These are phyloP conservation scores for Chaetorhynchus papuensis DNA, from an alignment of 2,113 vertebrate genomes.

Conservation along the genomic window DNA sequence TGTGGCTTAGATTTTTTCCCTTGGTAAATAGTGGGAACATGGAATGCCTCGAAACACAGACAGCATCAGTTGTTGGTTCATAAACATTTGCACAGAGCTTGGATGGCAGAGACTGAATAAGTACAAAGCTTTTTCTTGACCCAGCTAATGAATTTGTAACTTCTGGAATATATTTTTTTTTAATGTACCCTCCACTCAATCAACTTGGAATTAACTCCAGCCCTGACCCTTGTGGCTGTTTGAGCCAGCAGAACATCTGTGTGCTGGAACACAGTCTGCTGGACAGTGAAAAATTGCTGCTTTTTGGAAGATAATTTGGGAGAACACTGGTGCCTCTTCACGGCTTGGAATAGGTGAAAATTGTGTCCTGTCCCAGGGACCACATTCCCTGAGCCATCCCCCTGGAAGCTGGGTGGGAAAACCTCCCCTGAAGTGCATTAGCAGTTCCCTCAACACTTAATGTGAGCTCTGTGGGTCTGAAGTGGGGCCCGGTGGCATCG, in stretches of 20 bases:
- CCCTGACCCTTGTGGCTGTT: neutral
- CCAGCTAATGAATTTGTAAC: neutral
- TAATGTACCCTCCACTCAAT: neutral
- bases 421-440: neutral
- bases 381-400: neutral
- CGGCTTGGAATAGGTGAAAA: neutral
- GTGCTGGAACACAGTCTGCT: neutral
- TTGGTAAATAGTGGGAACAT: neutral
- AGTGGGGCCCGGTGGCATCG: neutral
- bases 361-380: neutral
- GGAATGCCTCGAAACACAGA: neutral
- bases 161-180: neutral
- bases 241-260: neutral
- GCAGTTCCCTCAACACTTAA: neutral
- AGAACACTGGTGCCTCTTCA: neutral
- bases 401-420: neutral
- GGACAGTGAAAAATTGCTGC: neutral
- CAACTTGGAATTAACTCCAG: constrained; percentile 30
- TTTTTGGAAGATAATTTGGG: neutral
- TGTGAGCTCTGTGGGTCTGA: neutral
- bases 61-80: neutral
- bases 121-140: neutral
- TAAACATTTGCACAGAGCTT: neutral
- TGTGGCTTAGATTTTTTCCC: neutral
- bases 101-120: neutral